Conservation (phyloP, 2,888 invertebrate genomes). For the Drosophila yooni region DNA sequence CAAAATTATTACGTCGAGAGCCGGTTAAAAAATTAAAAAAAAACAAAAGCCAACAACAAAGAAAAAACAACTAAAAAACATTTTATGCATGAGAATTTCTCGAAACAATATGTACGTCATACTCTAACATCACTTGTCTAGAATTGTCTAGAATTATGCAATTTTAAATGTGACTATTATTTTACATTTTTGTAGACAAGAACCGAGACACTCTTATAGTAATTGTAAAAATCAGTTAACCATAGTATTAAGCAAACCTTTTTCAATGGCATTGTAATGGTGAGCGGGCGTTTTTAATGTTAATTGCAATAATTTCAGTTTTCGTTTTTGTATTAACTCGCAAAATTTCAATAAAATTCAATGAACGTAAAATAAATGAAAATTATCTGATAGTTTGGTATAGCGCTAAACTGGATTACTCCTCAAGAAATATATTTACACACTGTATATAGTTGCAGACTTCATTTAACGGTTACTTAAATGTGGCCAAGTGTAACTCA, state of each 20-base stretch:
- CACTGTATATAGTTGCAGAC: background rate
- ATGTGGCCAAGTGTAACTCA: background rate
- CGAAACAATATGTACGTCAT: constrained; percentile 72
- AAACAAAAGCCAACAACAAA: constrained; percentile 26
- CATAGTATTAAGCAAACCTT: constrained; percentile 75
- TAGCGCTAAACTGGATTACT: background rate
- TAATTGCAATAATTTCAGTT: constrained; percentile 73
- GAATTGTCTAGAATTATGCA: constrained; percentile 72
- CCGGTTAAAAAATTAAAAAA: constrained; percentile 38
- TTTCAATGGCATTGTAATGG: constrained; percentile 77
- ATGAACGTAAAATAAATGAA: constrained; percentile 67
- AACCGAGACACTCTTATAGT: constrained; percentile 68
- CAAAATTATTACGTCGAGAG: constrained; percentile 67
- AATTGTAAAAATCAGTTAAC: constrained; percentile 77
- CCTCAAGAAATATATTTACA: background rate
- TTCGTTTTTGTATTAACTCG: constrained; percentile 76
- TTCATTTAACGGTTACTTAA: background rate
- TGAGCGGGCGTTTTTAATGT: constrained; percentile 75
- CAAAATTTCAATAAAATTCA: constrained; percentile 78
- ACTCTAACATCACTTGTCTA: constrained; percentile 68
- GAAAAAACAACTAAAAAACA: constrained; percentile 45
- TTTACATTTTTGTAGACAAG: constrained; percentile 75
- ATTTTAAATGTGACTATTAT: constrained; percentile 77
- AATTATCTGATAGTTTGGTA: constrained; percentile 5
- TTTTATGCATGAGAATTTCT: constrained; percentile 77